phyloP scores from a whole-genome alignment of 2,797 vertebrate species.

The Micrastur ruficollis region DNA sequence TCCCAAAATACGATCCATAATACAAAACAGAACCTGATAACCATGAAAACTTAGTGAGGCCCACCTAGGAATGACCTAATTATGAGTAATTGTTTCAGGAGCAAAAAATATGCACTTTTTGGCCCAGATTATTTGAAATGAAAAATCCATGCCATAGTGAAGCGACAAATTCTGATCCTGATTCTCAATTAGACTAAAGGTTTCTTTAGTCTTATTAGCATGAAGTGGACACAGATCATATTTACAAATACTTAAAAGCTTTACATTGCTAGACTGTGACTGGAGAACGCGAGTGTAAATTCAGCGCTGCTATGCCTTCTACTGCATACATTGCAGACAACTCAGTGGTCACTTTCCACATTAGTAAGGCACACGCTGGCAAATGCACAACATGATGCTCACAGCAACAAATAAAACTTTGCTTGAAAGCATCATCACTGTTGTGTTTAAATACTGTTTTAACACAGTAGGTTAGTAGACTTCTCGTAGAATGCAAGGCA shows the following conservation, averaged over 20 bases:
- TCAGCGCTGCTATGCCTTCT: not conserved
- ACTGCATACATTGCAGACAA: not conserved
- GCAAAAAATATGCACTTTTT: not conserved
- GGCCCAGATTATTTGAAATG: not conserved
- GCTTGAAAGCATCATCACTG: not conserved
- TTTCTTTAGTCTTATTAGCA: not conserved
- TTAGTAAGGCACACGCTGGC: not conserved
- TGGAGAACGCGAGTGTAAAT: not conserved
- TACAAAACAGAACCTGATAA: not conserved
- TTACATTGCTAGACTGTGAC: not conserved
- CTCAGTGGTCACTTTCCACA: not conserved
- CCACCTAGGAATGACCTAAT: not conserved
- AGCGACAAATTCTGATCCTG: not conserved
- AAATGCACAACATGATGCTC: not conserved
- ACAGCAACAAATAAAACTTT: not conserved
- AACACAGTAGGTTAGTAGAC: not conserved
- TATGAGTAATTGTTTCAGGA: not conserved
- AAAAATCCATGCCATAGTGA: not conserved
- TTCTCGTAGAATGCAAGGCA: not conserved
- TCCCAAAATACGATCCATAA: not conserved
- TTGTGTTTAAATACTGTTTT: not conserved
- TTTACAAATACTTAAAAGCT: not conserved
- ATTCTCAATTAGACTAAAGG: not conserved
- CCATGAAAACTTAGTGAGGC: not conserved
- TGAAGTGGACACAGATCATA: not conserved